phyloP scores from a whole-genome alignment of 2,797 vertebrate species.

The Catharus ustulatus region DNA sequence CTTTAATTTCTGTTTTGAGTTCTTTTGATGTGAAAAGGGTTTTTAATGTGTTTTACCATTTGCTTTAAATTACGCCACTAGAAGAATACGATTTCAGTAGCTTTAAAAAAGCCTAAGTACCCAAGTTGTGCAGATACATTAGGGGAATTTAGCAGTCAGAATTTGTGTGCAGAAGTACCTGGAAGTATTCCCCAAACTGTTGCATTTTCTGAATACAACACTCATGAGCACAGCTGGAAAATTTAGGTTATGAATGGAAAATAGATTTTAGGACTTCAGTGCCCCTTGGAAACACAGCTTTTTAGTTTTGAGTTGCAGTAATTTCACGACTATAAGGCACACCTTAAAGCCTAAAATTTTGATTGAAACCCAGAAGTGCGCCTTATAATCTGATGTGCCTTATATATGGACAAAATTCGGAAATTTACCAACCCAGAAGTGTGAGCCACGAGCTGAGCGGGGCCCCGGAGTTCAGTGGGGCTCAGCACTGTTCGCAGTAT shows the following conservation, averaged over 20 bases:
- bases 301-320: background rate
- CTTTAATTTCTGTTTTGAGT: background rate
- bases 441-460: no score
- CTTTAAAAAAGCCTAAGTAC: background rate
- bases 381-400: no score
- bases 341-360: no score
- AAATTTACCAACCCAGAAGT: no score
- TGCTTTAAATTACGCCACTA: background rate
- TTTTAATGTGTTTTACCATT: background rate
- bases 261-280: background rate
- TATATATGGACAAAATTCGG: no score
- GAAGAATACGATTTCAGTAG: background rate
- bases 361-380: no score
- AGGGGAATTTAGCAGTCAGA: background rate
- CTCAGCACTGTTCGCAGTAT: no score
- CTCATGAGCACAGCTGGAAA: background rate
- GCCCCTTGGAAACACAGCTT: background rate
- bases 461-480: no score
- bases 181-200: background rate
- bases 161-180: background rate
- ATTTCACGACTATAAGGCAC: no score
- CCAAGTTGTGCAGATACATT: background rate
- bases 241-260: background rate
- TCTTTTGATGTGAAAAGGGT: background rate
- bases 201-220: background rate